A percentile compares a stretch with the other conserved stretches of the same genome.
Conservation (phyloP, 2,797 vertebrate species). For the Pseudochirops corinnae region DNA sequence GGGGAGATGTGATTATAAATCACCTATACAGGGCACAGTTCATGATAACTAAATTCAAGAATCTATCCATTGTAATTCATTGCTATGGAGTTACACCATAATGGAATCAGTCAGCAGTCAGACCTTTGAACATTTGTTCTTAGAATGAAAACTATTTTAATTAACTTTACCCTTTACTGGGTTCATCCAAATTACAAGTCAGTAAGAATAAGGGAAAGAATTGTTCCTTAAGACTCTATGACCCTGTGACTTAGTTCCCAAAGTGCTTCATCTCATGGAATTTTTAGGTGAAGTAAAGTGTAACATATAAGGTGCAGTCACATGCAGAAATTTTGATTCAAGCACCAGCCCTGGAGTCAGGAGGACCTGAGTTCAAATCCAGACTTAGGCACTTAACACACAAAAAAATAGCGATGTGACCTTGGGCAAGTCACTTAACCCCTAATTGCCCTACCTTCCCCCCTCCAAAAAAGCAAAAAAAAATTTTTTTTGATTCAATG, state of each 20-base stretch:
- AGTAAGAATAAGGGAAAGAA: slow-evolving; percentile 31
- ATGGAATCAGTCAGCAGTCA: not conserved
- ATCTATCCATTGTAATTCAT: not conserved
- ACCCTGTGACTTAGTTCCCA: not conserved
- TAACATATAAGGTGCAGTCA: not conserved
- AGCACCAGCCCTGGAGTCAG: too few relatives aligned
- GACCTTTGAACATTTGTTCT: not conserved
- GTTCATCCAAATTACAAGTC: slow-evolving; percentile 9
- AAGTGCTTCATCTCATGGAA: not conserved
- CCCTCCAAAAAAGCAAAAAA: too few relatives aligned
- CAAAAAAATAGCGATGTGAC: too few relatives aligned
- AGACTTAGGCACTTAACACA: too few relatives aligned
- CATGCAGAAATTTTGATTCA: not conserved
- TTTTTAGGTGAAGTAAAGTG: not conserved
- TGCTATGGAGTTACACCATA: not conserved
- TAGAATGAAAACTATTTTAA: slow-evolving; percentile 44
- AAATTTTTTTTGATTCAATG: not conserved
- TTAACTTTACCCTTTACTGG: slow-evolving; percentile 12
- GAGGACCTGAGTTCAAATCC: too few relatives aligned
- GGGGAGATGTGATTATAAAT: slow-evolving; percentile 16
- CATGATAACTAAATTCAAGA: slow-evolving; percentile 46
- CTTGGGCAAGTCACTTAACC: too few relatives aligned
- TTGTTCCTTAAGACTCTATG: not conserved
- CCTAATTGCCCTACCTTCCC: too few relatives aligned
- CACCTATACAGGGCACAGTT: not conserved